A percentile compares a stretch with the other conserved stretches of the same genome.
Conservation (phyloP, 2,888 invertebrate genomes). For the Ferdinandea cuprea region DNA sequence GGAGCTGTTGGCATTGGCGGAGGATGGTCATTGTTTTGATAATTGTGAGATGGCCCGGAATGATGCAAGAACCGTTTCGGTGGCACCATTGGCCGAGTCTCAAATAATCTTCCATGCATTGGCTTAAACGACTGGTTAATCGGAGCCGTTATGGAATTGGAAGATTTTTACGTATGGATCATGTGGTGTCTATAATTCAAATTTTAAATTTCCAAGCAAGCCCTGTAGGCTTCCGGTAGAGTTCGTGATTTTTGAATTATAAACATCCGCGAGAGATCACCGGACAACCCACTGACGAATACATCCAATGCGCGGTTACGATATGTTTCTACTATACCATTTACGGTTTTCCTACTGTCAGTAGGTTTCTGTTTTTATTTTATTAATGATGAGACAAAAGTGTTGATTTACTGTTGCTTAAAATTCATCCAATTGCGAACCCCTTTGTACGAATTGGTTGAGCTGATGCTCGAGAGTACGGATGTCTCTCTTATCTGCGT, state of each 20-base stretch:
- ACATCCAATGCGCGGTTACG: too few relatives aligned
- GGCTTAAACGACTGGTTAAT: not conserved
- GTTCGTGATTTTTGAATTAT: too few relatives aligned
- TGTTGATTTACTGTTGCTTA: conserved; percentile 3
- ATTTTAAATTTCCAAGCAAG: not conserved
- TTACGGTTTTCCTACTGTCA: not conserved
- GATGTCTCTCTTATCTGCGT: too few relatives aligned
- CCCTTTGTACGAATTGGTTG: too few relatives aligned
- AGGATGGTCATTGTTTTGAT: not conserved
- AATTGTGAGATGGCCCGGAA: not conserved
- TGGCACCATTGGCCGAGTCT: not conserved
- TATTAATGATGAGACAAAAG: conserved; percentile 16
- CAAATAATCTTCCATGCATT: not conserved
- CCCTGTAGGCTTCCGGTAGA: not conserved
- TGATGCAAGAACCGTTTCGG: not conserved
- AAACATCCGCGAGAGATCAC: too few relatives aligned
- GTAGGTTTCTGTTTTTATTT: conserved; percentile 64
- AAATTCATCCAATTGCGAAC: too few relatives aligned
- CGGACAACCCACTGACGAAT: too few relatives aligned
- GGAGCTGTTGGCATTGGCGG: not conserved
- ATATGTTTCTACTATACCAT: not conserved
- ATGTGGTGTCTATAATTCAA: not conserved
- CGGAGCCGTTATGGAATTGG: not conserved
- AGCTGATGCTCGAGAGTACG: too few relatives aligned
- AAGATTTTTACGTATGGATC: not conserved